A percentile compares a stretch with the other conserved stretches of the same genome.
phyloP scores from a whole-genome alignment of 2,888 invertebrate genomes.

The Synanthedon vespiformis region DNA sequence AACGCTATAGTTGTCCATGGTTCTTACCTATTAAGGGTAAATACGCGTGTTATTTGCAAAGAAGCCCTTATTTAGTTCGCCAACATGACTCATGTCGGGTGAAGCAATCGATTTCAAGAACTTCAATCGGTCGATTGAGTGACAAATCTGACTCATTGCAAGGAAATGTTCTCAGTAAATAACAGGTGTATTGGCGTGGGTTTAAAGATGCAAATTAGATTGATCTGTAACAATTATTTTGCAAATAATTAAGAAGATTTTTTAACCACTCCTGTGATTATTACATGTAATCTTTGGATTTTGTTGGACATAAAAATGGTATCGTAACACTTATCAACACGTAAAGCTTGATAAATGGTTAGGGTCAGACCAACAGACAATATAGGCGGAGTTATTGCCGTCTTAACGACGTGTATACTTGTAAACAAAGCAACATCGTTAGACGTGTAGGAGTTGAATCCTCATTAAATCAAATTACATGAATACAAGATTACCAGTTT shows the following conservation, averaged over 20 bases:
- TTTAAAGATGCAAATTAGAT: conserved; percentile 36
- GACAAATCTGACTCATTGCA: conserved; percentile 40
- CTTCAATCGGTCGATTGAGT: conserved; percentile 5
- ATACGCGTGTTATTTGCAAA: conserved; percentile 44
- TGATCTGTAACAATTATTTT: conserved; percentile 22
- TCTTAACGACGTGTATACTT: conserved; percentile 14
- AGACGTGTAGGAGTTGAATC: conserved; percentile 48
- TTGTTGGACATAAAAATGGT: neutral
- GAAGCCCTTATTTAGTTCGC: conserved; percentile 55
- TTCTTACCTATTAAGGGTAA: conserved; percentile 44
- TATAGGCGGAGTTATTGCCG: conserved; percentile 12
- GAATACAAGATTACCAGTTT: conserved; percentile 48
- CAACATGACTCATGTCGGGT: conserved; percentile 40
- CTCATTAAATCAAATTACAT: conserved; percentile 58
- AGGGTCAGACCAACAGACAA: conserved; percentile 4
- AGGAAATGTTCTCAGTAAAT: conserved; percentile 36
- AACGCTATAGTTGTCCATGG: conserved; percentile 34
- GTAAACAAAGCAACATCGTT: conserved; percentile 53
- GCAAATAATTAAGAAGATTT: conserved; percentile 3
- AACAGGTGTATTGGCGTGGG: conserved; percentile 40
- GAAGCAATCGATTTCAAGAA: conserved; percentile 36
- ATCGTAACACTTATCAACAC: neutral
- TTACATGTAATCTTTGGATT: neutral
- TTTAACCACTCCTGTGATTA: neutral
- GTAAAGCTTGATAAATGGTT: conserved; percentile 10